phyloP scores from a whole-genome alignment of 2,113 vertebrate species.

The Microtus richardsoni region DNA sequence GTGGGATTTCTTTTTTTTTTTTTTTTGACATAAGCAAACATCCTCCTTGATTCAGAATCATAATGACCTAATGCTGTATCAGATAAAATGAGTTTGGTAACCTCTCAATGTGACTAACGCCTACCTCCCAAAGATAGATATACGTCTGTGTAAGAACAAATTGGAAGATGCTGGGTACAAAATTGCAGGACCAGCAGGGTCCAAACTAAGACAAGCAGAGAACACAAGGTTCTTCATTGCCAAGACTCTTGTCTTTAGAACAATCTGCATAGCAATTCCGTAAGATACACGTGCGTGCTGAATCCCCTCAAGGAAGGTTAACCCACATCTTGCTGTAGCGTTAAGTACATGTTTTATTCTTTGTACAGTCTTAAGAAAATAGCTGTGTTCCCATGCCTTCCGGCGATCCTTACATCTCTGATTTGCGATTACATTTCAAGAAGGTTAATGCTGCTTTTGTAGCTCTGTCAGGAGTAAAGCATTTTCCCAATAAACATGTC shows the following conservation, averaged over 20 bases:
- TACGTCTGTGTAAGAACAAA: conserved; percentile 68
- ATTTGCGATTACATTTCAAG: conserved; percentile 75
- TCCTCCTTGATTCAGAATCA: conserved; percentile 65
- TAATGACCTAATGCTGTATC: conserved; percentile 45
- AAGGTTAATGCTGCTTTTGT: conserved; percentile 79
- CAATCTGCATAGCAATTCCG: conserved; percentile 60
- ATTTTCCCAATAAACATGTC: conserved; percentile 72
- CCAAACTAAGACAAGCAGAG: conserved; percentile 78
- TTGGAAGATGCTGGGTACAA: conserved; percentile 40
- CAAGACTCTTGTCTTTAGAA: conserved; percentile 74
- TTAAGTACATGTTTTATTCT: conserved; percentile 59
- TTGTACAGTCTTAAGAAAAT: conserved; percentile 54
- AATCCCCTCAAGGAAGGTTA: conserved; percentile 42
- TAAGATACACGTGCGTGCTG: background rate
- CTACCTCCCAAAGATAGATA: conserved; percentile 52
- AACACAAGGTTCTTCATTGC: conserved; percentile 71
- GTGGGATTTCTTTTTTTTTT: no score
- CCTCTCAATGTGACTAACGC: conserved; percentile 60
- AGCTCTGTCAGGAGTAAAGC: conserved; percentile 67
- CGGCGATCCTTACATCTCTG: conserved; percentile 55
- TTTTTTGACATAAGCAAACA: conserved; percentile 35
- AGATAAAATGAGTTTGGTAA: conserved; percentile 27
- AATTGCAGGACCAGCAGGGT: conserved; percentile 74
- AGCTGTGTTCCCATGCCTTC: conserved; percentile 35
- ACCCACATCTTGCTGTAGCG: conserved; percentile 33